These are phyloP conservation scores for Macropis europaea DNA, from an alignment of 2,888 invertebrate species.

Conservation along the genomic window DNA sequence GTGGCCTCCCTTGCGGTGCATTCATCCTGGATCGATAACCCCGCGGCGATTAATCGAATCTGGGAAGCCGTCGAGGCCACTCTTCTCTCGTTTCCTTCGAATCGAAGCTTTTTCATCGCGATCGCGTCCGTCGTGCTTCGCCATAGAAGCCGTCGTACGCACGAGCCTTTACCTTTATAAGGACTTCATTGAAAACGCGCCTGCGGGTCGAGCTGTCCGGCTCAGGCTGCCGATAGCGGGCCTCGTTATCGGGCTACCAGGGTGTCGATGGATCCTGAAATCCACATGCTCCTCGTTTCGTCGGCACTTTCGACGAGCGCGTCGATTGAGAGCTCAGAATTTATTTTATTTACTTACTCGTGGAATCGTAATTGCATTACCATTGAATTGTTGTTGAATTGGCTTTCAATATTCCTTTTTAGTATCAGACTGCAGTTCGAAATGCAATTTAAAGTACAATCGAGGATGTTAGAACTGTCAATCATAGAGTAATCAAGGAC, in stretches of 20 bases:
- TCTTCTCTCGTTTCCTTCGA: conserved; percentile 57
- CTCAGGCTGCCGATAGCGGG: not conserved
- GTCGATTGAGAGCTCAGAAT: too few relatives aligned
- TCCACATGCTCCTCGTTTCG: too few relatives aligned
- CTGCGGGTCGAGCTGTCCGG: conserved; percentile 10
- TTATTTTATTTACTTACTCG: too few relatives aligned
- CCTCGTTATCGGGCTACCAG: not conserved
- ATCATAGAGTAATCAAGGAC: too few relatives aligned
- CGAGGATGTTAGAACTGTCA: too few relatives aligned
- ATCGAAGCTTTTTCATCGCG: conserved; percentile 57
- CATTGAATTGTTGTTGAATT: too few relatives aligned
- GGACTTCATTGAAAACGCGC: conserved; percentile 71
- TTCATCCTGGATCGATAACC: conserved; percentile 59
- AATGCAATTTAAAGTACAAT: too few relatives aligned
- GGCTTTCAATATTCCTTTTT: too few relatives aligned
- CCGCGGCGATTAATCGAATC: conserved; percentile 61
- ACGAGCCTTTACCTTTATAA: conserved; percentile 68
- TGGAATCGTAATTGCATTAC: too few relatives aligned
- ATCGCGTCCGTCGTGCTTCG: conserved; percentile 35
- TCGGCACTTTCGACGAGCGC: too few relatives aligned
- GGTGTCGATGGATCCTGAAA: not conserved
- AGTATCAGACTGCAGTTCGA: too few relatives aligned
- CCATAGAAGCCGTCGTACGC: conserved; percentile 53
- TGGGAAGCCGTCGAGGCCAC: conserved; percentile 23
- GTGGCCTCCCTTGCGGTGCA: conserved; percentile 57